A percentile compares a stretch with the other conserved stretches of the same genome.
These are phyloP conservation scores for Strigamia crassipes DNA, from an alignment of 2,888 invertebrate genomes.

Conservation along the genomic window DNA sequence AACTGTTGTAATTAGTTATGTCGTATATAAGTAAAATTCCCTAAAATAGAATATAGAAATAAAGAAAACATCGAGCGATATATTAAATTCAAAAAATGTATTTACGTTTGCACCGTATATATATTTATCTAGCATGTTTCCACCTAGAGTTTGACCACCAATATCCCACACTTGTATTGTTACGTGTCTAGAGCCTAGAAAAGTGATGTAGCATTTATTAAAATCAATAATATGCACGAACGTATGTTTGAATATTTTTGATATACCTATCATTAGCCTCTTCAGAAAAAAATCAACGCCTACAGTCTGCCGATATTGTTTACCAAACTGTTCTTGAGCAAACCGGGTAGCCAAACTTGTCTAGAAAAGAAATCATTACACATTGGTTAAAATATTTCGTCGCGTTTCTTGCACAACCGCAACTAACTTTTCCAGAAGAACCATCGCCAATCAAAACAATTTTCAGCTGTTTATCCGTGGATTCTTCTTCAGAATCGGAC, in stretches of 20 bases:
- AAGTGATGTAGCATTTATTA: not conserved
- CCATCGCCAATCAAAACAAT: constrained; percentile 80
- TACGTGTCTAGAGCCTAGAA: constrained; percentile 66
- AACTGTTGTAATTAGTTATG: constrained; percentile 77
- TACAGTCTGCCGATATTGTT: constrained; percentile 66
- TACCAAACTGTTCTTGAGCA: constrained; percentile 69
- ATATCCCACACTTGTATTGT: constrained; percentile 82
- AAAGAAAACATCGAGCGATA: not conserved
- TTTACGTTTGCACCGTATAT: constrained; percentile 62
- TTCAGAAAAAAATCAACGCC: constrained; percentile 76
- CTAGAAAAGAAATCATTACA: constrained; percentile 59
- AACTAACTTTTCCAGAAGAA: constrained; percentile 77
- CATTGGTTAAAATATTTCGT: no score
- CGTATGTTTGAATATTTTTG: not conserved
- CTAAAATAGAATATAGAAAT: constrained; percentile 15
- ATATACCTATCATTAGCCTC: constrained; percentile 62
- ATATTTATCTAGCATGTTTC: constrained; percentile 74
- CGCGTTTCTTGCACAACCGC: not conserved
- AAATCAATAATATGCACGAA: not conserved
- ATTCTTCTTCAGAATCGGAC: constrained; percentile 71
- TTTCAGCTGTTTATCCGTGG: constrained; percentile 69
- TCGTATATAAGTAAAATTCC: constrained; percentile 71
- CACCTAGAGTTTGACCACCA: constrained; percentile 75
- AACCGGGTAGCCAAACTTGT: constrained; percentile 69
- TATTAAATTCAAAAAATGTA: not conserved